phyloP scores from a whole-genome alignment of 2,888 invertebrate species.

The Acronicta leporina region DNA sequence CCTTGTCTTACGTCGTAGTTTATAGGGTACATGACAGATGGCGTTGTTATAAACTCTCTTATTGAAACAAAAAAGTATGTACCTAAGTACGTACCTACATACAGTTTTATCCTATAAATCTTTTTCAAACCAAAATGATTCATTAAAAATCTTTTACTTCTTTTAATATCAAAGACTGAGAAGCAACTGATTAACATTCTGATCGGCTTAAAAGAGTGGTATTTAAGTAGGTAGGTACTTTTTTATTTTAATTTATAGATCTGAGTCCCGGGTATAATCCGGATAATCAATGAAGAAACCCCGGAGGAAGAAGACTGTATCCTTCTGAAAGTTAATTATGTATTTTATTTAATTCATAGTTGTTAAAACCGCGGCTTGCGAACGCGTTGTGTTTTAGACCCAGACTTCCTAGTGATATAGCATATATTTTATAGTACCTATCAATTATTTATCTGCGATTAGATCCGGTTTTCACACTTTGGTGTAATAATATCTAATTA shows the following conservation, averaged over 20 bases:
- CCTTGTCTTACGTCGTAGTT: conserved; percentile 33
- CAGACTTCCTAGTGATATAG: too few species aligned
- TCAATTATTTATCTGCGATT: too few species aligned
- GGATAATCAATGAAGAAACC: conserved; percentile 9
- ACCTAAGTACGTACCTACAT: too few species aligned
- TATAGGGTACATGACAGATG: conserved; percentile 30
- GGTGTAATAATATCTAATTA: too few species aligned
- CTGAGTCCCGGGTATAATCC: conserved; percentile 5
- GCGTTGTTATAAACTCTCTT: conserved; percentile 24
- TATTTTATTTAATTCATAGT: neutral
- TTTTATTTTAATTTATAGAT: conserved; percentile 8
- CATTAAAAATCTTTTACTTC: too few species aligned
- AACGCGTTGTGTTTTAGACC: too few species aligned
- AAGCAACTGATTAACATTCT: neutral
- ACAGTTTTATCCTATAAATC: too few species aligned
- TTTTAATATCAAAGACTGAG: neutral
- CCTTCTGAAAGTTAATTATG: neutral
- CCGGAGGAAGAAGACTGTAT: conserved; percentile 11
- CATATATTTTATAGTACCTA: too few species aligned
- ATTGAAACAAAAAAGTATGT: neutral
- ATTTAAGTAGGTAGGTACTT: neutral
- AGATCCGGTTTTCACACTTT: too few species aligned
- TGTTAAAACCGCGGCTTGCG: neutral
- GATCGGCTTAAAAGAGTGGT: conserved; percentile 4
- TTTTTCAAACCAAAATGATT: neutral